A percentile compares a stretch with the other conserved stretches of the same genome.
Conservation (phyloP, 2,888 invertebrate genomes). For the Xestia xanthographa region DNA sequence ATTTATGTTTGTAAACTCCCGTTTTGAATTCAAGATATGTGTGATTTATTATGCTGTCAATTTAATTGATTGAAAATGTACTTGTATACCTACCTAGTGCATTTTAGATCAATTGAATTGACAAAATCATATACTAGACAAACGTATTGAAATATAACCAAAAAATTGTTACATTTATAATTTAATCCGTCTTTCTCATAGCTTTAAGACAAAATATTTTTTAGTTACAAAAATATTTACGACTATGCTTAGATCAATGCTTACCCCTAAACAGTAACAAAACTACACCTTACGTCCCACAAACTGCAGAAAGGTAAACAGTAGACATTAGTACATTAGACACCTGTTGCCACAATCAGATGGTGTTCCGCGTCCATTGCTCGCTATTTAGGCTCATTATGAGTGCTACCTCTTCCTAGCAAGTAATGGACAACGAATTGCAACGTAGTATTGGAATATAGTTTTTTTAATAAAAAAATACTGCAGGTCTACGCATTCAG, state of each 20-base stretch:
- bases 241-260: neutral
- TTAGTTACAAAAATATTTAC: neutral
- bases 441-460: constrained; percentile 31
- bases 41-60: neutral
- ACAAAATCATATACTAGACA: too few species aligned
- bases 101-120: too few species aligned
- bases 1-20: neutral
- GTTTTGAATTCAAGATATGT: neutral
- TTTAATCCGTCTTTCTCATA: too few species aligned
- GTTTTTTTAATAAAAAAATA: constrained; percentile 8
- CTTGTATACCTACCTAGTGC: too few species aligned
- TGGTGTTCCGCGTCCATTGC: constrained; percentile 65
- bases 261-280: neutral
- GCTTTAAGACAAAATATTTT: neutral
- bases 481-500: constrained; percentile 4
- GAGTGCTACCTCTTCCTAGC: constrained; percentile 34
- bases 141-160: neutral
- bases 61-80: neutral
- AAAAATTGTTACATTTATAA: neutral
- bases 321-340: constrained; percentile 51
- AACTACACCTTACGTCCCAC: neutral
- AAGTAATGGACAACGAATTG: constrained; percentile 59
- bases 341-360: constrained; percentile 68
- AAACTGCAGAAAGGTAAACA: constrained; percentile 46
- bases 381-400: constrained; percentile 70